Percentiles rank a stretch among this genome's conserved stretches.
These are phyloP conservation scores for Sinhomidia bicolor DNA, from an alignment of 2,888 invertebrate species.

Conservation along the genomic window DNA sequence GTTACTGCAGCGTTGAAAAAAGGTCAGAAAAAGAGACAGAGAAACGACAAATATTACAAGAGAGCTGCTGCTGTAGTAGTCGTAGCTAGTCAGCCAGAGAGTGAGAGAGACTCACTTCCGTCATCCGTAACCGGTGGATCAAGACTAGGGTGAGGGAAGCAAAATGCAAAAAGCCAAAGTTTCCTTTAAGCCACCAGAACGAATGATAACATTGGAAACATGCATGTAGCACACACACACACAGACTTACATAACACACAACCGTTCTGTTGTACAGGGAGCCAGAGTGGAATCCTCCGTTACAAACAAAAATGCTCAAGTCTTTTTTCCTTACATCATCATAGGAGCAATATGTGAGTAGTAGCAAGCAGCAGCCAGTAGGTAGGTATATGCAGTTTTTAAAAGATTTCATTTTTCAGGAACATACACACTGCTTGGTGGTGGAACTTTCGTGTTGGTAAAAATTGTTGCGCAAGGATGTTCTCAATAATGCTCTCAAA, in stretches of 20 bases:
- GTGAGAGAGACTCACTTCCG: slow-evolving; percentile 76
- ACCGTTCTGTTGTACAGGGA: slow-evolving; percentile 34
- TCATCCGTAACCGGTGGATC: slow-evolving; percentile 80
- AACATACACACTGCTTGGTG: slow-evolving; percentile 47
- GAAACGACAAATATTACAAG: slow-evolving; percentile 36
- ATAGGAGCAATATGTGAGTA: background rate
- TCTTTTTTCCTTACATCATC: background rate
- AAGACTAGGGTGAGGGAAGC: slow-evolving; percentile 79
- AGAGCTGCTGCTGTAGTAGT: too few species aligned
- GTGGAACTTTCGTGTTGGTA: too few species aligned
- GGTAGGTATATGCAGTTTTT: background rate
- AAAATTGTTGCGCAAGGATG: slow-evolving; percentile 80
- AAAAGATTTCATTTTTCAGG: slow-evolving; percentile 39
- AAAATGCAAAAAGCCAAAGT: slow-evolving; percentile 80
- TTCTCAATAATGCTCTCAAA: slow-evolving; percentile 63
- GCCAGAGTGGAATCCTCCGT: background rate
- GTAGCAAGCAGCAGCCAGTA: background rate
- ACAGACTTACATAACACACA: too few species aligned
- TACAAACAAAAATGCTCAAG: background rate
- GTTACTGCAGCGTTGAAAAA: background rate
- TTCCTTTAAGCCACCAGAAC: slow-evolving; percentile 74
- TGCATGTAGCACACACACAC: too few species aligned
- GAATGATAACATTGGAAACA: slow-evolving; percentile 71
- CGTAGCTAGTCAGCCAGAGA: slow-evolving; percentile 40
- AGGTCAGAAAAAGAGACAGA: slow-evolving; percentile 19